Conservation (phyloP, 2,113 vertebrate species). For the Channa argus region DNA sequence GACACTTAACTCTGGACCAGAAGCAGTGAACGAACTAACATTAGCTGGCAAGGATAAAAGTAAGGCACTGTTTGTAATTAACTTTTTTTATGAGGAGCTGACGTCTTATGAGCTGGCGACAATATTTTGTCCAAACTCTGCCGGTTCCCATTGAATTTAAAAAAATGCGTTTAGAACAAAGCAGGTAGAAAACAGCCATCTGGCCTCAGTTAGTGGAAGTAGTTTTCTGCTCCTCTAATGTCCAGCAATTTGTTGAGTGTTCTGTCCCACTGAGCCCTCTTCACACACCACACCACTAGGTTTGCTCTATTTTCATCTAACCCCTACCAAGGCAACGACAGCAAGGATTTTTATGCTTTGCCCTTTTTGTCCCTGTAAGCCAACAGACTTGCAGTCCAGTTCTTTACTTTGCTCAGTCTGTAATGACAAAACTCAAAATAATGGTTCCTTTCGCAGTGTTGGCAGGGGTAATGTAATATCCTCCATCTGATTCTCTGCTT, state of each 20-base stretch:
- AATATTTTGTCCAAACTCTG: constrained; percentile 6
- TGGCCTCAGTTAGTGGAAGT: constrained; percentile 20
- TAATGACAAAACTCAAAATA: constrained; percentile 57
- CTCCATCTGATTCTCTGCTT: constrained; percentile 53
- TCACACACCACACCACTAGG: constrained; percentile 40
- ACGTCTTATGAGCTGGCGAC: background rate
- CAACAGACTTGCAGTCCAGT: constrained; percentile 6
- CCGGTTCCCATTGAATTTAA: background rate
- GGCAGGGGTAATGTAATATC: constrained; percentile 55
- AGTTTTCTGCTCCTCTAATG: constrained; percentile 29
- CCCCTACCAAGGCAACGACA: constrained; percentile 67
- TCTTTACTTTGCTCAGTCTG: constrained; percentile 10
- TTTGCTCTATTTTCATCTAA: constrained; percentile 51
- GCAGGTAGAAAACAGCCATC: constrained; percentile 27
- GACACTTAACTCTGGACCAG: background rate
- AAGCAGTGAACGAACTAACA: background rate
- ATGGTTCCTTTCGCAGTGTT: constrained; percentile 43
- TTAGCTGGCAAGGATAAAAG: background rate
- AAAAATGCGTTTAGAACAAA: constrained; percentile 24
- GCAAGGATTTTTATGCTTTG: constrained; percentile 58
- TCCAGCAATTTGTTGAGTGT: constrained; percentile 64
- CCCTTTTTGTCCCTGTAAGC: constrained; percentile 28
- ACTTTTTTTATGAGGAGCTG: background rate
- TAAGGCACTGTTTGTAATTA: background rate
- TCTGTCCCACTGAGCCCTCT: constrained; percentile 44